Base-by-base conservation (phyloP, 2,113 vertebrate species). In the Willisornis vidua region DNA sequence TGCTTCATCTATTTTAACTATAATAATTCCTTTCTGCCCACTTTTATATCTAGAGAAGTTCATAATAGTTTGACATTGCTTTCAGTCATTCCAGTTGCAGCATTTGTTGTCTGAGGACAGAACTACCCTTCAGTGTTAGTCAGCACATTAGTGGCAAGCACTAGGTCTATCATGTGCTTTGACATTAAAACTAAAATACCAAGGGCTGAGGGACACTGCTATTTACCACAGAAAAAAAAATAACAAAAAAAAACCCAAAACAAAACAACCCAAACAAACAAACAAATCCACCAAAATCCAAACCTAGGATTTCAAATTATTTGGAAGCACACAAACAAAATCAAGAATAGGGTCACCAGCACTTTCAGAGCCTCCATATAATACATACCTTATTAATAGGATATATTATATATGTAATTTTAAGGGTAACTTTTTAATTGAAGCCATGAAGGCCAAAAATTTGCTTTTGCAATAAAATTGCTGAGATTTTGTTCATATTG, bases 101-200 rank as follows among this genome's bases (percentile, higher is more conserved):
- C 20, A n/a, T 71, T 87, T 71, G 7, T 57, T 80, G 33, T 85
- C 57, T 70, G 24, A 88, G 29, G 51, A 29, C 59, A 93, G 43
- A 94, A 67, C 6, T 71, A 45, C 12, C 89, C 23, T 62, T 89
- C 68, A 45, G 4, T 63, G 12, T 63, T 89, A 67, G 46, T 73
- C 35, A 78, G 43, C 5, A 20, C 0, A 3, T 58, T 45, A 67
- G 28, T 4, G 2, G 46, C 46, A 91, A 93, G 39, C 2, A 5
- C 6, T 63, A 29, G 5, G 52, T 81, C 35, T 35, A 14, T 51
- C 73, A 52, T 19, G 18, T 59, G 62, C 81, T 75, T 74, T 91
- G 70, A 93, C 70, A 45, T 72, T 87, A 87, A 93, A 91, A 46
- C 14, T 86, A 49, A 94, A 95, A 89, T 67, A 88, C 9, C 45